These are phyloP conservation scores for Xestia sexstrigata DNA, from an alignment of 2,888 invertebrate genomes.

Conservation along the genomic window DNA sequence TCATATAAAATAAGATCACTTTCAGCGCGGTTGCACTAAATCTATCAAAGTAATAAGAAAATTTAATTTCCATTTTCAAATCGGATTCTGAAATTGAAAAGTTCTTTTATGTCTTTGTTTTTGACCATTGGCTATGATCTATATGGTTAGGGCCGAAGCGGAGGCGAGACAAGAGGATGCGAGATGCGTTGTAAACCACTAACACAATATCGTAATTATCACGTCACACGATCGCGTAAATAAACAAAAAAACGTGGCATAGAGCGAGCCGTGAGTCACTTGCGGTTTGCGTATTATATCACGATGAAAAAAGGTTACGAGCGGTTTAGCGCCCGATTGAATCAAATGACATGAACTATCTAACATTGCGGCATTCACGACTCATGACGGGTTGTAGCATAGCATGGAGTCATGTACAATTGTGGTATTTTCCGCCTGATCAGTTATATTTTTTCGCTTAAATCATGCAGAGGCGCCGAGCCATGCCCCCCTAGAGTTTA, in stretches of 20 bases:
- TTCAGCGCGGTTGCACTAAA: background rate
- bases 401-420: background rate
- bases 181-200: background rate
- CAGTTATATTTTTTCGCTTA: no score
- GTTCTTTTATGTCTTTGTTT: conserved; percentile 11
- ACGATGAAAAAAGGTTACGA: background rate
- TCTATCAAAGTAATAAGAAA: conserved; percentile 19
- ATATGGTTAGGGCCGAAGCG: background rate
- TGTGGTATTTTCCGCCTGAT: no score
- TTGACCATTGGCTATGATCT: background rate
- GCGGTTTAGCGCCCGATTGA: background rate
- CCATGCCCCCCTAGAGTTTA: no score
- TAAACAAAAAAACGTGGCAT: background rate
- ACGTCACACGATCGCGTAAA: background rate
- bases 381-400: background rate
- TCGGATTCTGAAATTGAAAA: conserved; percentile 37
- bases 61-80: background rate
- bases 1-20: background rate
- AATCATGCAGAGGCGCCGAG: no score
- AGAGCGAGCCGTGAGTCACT: background rate
- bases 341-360: background rate
- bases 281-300: background rate
- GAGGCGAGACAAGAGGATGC: background rate
- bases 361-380: background rate
- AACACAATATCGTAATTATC: no score